Conservation (phyloP, 2,888 invertebrate species). For the Frankliniella intonsa region DNA sequence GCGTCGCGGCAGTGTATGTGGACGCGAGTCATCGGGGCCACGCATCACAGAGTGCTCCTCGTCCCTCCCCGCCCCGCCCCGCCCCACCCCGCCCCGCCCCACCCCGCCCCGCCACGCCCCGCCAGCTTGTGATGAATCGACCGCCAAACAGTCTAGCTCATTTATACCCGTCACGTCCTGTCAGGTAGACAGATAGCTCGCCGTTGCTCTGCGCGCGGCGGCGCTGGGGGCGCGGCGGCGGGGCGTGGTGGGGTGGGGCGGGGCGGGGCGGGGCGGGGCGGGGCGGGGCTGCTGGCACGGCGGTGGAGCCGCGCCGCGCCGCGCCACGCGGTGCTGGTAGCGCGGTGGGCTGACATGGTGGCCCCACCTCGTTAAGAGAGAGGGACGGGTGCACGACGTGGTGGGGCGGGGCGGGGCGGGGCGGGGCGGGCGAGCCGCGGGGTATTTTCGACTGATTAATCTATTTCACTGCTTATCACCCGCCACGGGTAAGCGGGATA, state of each 20-base stretch:
- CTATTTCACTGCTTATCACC: too few relatives aligned
- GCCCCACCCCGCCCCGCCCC: neutral
- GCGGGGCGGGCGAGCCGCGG: too few relatives aligned
- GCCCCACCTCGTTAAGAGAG: neutral
- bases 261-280: neutral
- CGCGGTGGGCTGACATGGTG: neutral
- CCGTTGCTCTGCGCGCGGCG: neutral
- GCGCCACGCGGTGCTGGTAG: neutral
- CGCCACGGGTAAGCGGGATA: too few relatives aligned
- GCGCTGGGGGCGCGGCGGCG: neutral
- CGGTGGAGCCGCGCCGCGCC: neutral
- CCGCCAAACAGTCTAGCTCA: constrained; percentile 24
- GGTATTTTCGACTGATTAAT: too few relatives aligned
- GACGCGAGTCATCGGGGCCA: constrained; percentile 23
- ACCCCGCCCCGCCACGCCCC: neutral
- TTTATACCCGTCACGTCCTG: constrained; percentile 26
- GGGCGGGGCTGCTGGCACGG: neutral
- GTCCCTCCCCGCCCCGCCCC: neutral
- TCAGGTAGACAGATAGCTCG: constrained; percentile 26
- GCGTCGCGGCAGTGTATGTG: neutral
- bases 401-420: too few relatives aligned
- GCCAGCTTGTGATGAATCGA: constrained; percentile 19
- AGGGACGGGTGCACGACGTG: too few relatives aligned
- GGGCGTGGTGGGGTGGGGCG: neutral
- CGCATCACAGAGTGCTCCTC: neutral